A percentile compares a stretch with the other conserved stretches of the same genome.
These are phyloP conservation scores for Lepus timidus DNA, from an alignment of 2,113 vertebrate species.

Conservation along the genomic window DNA sequence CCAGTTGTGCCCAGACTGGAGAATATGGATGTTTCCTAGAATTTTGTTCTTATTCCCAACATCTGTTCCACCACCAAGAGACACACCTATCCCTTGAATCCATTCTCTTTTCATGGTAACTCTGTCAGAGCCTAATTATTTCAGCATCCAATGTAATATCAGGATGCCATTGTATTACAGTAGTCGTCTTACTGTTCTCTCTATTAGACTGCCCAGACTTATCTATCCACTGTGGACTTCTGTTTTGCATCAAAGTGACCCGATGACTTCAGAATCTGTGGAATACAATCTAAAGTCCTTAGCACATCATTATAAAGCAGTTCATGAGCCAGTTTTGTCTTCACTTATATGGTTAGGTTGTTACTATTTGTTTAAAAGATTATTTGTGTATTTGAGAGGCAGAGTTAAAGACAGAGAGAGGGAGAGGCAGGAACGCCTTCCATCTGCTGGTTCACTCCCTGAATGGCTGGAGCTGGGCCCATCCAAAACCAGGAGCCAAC, in stretches of 20 bases:
- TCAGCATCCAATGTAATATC: background rate
- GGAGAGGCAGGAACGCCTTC: too few relatives aligned
- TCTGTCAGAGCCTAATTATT: background rate
- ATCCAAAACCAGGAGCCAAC: too few relatives aligned
- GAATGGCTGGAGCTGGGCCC: too few relatives aligned
- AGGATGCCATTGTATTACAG: background rate
- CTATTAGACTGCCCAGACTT: background rate
- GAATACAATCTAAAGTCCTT: background rate
- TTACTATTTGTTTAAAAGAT: background rate
- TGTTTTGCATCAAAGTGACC: background rate
- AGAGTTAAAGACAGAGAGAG: too few relatives aligned
- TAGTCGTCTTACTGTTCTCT: background rate
- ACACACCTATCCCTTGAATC: background rate
- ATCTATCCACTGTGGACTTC: background rate
- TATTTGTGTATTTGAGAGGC: too few relatives aligned
- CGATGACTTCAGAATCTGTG: background rate
- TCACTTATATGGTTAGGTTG: background rate
- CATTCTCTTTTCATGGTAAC: background rate
- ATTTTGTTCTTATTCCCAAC: background rate
- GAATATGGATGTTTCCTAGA: background rate
- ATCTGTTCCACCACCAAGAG: background rate
- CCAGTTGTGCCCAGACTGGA: background rate
- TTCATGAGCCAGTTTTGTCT: background rate
- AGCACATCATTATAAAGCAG: background rate
- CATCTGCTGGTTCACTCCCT: too few relatives aligned